Evolutionary conservation across 1,140 invertebrate genomes (phyloP).

Genomic region (Eupristina koningsbergeri): DNA sequence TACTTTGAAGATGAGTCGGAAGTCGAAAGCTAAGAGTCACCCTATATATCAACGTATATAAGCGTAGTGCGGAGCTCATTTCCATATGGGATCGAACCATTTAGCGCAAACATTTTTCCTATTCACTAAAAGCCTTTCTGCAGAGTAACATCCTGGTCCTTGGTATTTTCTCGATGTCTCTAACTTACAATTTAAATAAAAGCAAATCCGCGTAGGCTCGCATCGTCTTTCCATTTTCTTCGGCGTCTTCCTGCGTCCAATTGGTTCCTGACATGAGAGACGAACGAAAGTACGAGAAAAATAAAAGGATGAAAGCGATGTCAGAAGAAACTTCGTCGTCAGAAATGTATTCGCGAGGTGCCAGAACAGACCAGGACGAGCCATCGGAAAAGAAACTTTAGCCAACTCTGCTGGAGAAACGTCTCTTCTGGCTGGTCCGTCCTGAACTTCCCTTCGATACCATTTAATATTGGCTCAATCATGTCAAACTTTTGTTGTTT

Average conservation of each 20-base stretch:
- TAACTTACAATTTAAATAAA: conserved; percentile 75
- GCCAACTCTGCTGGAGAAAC: not conserved
- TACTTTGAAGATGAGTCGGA: conserved; percentile 60
- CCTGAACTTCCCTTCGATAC: not conserved
- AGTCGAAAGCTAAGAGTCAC: conserved; percentile 52
- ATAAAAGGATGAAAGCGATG: not conserved
- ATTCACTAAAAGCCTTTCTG: conserved; percentile 69
- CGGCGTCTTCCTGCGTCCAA: not conserved
- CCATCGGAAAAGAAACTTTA: conserved; percentile 39
- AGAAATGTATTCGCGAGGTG: conserved; percentile 23
- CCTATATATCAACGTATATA: not conserved
- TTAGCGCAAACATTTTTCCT: conserved; percentile 72
- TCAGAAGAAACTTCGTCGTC: conserved; percentile 27
- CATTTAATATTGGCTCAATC: conserved; percentile 33
- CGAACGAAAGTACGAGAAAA: conserved; percentile 16
- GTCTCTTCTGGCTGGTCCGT: not conserved
- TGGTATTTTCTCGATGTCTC: conserved; percentile 55
- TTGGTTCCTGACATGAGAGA: not conserved
- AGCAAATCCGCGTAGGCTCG: conserved; percentile 70
- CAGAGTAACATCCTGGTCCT: conserved; percentile 51
- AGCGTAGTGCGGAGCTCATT: conserved; percentile 60
- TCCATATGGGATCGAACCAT: conserved; percentile 73
- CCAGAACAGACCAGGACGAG: not conserved
- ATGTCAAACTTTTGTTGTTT: not conserved
- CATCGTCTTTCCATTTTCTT: conserved; percentile 2